Evolutionary conservation across 2,888 invertebrate genomes (phyloP).

Genomic region (Nasonia oneida): DNA sequence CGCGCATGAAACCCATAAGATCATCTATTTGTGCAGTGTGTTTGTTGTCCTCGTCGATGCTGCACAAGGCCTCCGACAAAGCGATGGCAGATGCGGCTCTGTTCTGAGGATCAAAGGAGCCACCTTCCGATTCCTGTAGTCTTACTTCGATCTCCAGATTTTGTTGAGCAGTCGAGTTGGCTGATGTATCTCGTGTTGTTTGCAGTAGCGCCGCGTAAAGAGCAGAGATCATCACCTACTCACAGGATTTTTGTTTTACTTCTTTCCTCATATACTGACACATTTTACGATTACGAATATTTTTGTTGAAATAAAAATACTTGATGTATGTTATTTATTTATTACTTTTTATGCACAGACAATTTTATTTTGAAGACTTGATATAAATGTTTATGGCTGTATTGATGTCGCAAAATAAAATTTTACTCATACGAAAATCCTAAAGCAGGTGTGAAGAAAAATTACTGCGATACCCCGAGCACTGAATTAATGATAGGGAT

Average conservation of each 20-base stretch:
- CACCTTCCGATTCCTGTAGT: constrained; percentile 20
- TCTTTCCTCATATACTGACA: neutral
- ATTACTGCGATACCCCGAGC: neutral
- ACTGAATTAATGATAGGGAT: constrained; percentile 37
- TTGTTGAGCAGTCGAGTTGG: neutral
- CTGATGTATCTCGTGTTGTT: constrained; percentile 51
- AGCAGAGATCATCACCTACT: constrained; percentile 79
- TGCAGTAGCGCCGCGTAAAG: constrained; percentile 83
- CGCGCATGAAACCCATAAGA: constrained; percentile 79
- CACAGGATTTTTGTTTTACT: neutral
- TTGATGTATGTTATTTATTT: too few species aligned
- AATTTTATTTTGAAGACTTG: neutral
- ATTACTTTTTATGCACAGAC: too few species aligned
- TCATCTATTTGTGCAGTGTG: constrained; percentile 87
- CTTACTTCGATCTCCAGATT: neutral
- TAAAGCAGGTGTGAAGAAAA: neutral
- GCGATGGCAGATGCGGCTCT: constrained; percentile 81
- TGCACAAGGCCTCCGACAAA: constrained; percentile 88
- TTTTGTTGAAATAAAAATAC: too few species aligned
- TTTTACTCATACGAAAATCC: neutral
- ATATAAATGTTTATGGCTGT: neutral
- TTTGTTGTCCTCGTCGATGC: constrained; percentile 89
- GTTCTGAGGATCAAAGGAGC: constrained; percentile 67
- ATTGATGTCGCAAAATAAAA: neutral
- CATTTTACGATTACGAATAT: neutral